Base-by-base conservation (phyloP, 1,140 invertebrate genomes). In the Drosophila guanche region DNA sequence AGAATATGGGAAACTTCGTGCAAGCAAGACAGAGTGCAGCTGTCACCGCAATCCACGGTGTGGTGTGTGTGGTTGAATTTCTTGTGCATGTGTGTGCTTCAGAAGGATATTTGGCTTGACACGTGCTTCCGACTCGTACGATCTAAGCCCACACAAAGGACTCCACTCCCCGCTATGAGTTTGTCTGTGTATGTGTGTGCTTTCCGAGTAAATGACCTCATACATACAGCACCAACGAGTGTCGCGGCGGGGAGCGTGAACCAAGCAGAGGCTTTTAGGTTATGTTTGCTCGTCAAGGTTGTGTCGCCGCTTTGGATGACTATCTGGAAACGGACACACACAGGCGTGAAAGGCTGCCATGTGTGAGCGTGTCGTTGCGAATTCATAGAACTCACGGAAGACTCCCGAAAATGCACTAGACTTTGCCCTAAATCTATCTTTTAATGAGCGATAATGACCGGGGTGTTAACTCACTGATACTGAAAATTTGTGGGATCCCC, bases 131-230 rank as follows among this genome's bases (percentile, higher is more conserved):
- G 25, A 25, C 23, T 22, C 41, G 27, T 54, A 52, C 54, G 65
- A 77, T 67, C 45, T 58, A 74, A 37, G 1, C 33, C 60, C 51
- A 29, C 71, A 67, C 23, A 65, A 62, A 75, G 55, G 50, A 74
- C 45, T 54, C 46, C 41, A 33, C 52, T 41, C 37, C 52, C 22
- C 48, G 48, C 4, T 37, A 37, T 37, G 33, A 37, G 10, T 37
- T 12, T 27, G n/a, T 8, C 1, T 56, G 52, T 47, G 7, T 68
- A 20, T 20, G 12, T 50, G 50, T 61, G 66, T 53, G 63, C 54
- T 69, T 62, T 55, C 29, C 51, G 62, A 88, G 81, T 88, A 86
- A 86, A 88, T 86, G 83, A 86, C 81, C 81, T 86, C 83, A 86
- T 88, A 48, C 47, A 56, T 41, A 61, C 22, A 51, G 22, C 12